A percentile compares a stretch with the other conserved stretches of the same genome.
These are phyloP conservation scores for Hermetia illucens DNA, from an alignment of 1,140 invertebrate species.

Conservation along the genomic window DNA sequence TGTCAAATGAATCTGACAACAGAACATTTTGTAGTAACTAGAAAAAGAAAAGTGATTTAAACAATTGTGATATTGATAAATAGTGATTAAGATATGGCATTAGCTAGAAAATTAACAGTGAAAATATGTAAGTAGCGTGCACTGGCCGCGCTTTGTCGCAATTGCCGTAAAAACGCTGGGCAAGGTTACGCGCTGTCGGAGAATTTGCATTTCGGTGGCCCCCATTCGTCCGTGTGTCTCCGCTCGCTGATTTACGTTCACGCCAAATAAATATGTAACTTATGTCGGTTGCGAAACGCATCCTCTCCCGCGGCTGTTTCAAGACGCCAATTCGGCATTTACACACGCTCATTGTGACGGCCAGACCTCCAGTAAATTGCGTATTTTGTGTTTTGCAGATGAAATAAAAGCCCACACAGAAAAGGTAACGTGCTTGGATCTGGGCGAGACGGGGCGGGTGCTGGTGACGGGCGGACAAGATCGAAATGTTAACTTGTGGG, in stretches of 20 bases:
- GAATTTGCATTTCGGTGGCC: background rate
- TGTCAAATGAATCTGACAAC: background rate
- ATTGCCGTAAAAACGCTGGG: too few species aligned
- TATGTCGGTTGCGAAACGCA: background rate
- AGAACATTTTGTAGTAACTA: background rate
- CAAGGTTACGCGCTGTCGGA: too few species aligned
- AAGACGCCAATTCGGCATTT: background rate
- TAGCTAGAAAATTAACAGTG: slow-evolving; percentile 16
- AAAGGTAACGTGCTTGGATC: slow-evolving; percentile 69
- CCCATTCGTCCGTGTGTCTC: background rate
- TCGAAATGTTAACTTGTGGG: slow-evolving; percentile 96
- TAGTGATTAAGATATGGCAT: slow-evolving; percentile 14
- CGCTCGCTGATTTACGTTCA: background rate
- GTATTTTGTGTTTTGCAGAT: slow-evolving; percentile 40
- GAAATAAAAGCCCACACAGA: slow-evolving; percentile 74
- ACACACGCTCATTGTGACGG: background rate
- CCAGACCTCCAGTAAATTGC: background rate
- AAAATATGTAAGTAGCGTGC: slow-evolving; percentile 20
- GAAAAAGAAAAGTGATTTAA: background rate
- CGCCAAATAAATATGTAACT: background rate
- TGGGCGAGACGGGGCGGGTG: slow-evolving; percentile 81
- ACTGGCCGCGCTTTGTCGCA: too few species aligned
- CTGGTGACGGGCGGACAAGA: slow-evolving; percentile 94
- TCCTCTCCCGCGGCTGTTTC: background rate
- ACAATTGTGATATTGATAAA: background rate